Evolutionary conservation across 2,888 invertebrate genomes (phyloP), one percentile per base, ranked within the genome.

Genomic region (Apocheima hispidaria): DNA sequence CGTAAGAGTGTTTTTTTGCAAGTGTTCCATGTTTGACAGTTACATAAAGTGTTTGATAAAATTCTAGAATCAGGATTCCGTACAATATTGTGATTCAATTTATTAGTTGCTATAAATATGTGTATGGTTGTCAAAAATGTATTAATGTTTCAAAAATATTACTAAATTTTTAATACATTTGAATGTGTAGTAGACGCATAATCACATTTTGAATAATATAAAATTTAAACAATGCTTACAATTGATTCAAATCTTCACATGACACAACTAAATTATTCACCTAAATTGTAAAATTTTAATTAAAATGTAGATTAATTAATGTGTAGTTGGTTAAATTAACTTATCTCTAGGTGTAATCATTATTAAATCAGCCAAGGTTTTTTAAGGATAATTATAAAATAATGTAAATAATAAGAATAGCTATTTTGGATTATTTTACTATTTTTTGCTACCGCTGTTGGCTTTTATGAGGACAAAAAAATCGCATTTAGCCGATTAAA

Each of bases 1-100:
- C 60, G 65, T n/a, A 66, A 63, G 40, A 57, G 62, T 57, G 62
- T 14, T 57, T 60, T 56, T 60, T 65, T 52, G 59, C 48, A 35
- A 57, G 61, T 59, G 61, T 60, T 60, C 53, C 55, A 48, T 36
- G 9, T 60, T 46, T 60, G 23, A 44, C 30, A 51, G 16, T 50
- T 35, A 4, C 20, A 40, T 4, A 38, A 56, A 61, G 56, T 61
- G 63, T 18, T 44, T 33, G 55, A 14, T 16, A 26, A 21, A n/a
- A 9, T 26, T 54, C 16, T 0, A 4, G 4, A 35, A 7, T 9
- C 14, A 35, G 54, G 46, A 41, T 60, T 60, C 60, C 46, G 60
- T 60, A 54, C 20, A 53, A 43, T 36, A 16, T 51, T 58, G 28
- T 51, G 28, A 4, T 14, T 4, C 28, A 21, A 23, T 14, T 43